Evolutionary conservation across 1,140 invertebrate species (phyloP).

Genomic region (Vanessa tameamea): DNA sequence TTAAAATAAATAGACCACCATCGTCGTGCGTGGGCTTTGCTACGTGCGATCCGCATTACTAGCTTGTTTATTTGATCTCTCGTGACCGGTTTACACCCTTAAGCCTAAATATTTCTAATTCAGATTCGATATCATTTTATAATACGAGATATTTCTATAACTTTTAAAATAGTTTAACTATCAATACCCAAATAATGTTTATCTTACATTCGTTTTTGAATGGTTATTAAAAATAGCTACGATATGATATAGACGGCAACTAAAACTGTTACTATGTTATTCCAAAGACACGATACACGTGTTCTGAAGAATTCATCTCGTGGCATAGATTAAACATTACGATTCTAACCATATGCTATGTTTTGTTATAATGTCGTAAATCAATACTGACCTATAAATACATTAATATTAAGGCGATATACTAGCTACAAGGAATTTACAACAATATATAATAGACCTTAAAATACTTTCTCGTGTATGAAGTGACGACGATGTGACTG

Average conservation of each 20-base stretch:
- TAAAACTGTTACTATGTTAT: slow-evolving; percentile 37
- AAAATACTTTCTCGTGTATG: too few species aligned
- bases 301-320: slow-evolving; percentile 35
- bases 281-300: slow-evolving; percentile 31
- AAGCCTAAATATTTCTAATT: background rate
- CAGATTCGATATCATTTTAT: background rate
- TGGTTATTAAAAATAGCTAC: background rate
- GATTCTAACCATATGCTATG: slow-evolving; percentile 42
- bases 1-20: slow-evolving; percentile 59
- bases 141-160: too few species aligned
- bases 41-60: slow-evolving; percentile 40
- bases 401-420: slow-evolving; percentile 20
- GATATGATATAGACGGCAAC: slow-evolving; percentile 6
- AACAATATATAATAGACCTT: too few species aligned
- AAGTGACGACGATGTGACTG: too few species aligned
- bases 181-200: background rate
- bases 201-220: too few species aligned
- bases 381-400: slow-evolving; percentile 46
- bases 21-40: slow-evolving; percentile 42
- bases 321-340: slow-evolving; percentile 42
- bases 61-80: slow-evolving; percentile 42
- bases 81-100: slow-evolving; percentile 12
- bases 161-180: background rate
- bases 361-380: slow-evolving; percentile 43
- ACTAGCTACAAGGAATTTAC: background rate